Percentiles rank a stretch among this genome's conserved stretches.
These are phyloP conservation scores for Desoria tigrina DNA, from an alignment of 2,888 invertebrate species.

Conservation along the genomic window DNA sequence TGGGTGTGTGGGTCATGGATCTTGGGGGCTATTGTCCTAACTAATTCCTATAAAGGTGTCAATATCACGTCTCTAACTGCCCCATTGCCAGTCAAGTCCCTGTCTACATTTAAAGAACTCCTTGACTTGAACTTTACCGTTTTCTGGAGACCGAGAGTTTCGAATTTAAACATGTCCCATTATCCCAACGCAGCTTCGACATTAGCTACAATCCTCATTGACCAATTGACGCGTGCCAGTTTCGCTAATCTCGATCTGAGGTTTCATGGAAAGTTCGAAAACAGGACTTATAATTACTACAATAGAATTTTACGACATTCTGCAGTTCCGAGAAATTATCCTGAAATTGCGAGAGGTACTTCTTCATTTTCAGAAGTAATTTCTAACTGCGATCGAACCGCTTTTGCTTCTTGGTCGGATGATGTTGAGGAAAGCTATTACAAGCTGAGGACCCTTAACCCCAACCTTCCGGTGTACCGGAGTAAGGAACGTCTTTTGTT, in stretches of 20 bases:
- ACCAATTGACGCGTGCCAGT: too few relatives aligned
- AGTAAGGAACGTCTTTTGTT: background rate
- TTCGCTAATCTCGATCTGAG: too few relatives aligned
- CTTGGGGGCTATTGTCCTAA: background rate
- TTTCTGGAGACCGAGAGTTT: background rate
- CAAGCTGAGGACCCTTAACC: background rate
- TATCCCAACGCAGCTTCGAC: too few relatives aligned
- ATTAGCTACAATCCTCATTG: too few relatives aligned
- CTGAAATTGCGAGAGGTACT: background rate
- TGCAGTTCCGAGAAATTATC: background rate
- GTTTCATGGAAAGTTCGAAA: too few relatives aligned
- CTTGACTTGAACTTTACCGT: background rate
- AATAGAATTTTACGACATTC: too few relatives aligned
- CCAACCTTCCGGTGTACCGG: background rate
- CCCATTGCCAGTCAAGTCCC: background rate
- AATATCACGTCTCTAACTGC: background rate
- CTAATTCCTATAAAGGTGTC: background rate
- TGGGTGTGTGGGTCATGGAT: background rate
- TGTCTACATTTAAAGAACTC: background rate
- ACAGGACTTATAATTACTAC: too few relatives aligned
- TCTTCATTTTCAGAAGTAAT: background rate
- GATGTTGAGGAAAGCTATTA: slow-evolving; percentile 1
- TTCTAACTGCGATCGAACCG: background rate
- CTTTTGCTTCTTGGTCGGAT: background rate
- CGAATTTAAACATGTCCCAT: too few relatives aligned